Conservation (phyloP, 2,888 invertebrate genomes). For the Tenodera sinensis region DNA sequence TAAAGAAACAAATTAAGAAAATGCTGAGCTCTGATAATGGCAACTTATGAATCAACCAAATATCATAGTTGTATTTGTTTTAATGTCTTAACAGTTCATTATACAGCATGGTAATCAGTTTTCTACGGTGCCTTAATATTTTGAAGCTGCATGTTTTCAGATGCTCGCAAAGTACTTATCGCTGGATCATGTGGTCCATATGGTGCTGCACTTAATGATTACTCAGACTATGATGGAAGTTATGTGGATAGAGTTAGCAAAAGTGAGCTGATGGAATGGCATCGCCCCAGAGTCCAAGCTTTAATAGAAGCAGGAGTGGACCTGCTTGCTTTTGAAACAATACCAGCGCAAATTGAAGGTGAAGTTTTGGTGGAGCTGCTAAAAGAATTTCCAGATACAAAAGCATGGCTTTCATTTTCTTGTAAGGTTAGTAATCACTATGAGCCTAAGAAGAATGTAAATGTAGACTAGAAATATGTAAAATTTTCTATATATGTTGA, state of each 20-base stretch:
- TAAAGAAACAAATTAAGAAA: too few species aligned
- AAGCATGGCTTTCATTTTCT: constrained; percentile 86
- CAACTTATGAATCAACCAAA: too few species aligned
- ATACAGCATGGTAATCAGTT: too few species aligned
- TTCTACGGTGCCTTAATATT: neutral
- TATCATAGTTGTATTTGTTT: too few species aligned
- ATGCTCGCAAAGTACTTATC: constrained; percentile 54
- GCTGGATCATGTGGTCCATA: constrained; percentile 92
- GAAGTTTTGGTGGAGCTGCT: constrained; percentile 76
- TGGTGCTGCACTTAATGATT: constrained; percentile 85
- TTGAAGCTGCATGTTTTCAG: neutral
- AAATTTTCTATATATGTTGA: too few species aligned
- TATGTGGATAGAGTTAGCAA: constrained; percentile 62
- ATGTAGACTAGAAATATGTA: neutral
- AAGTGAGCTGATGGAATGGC: constrained; percentile 76
- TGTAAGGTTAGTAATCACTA: constrained; percentile 61
- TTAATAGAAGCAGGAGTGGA: constrained; percentile 79
- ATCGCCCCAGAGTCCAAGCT: constrained; percentile 74
- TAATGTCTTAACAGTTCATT: too few species aligned
- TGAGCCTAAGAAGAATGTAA: neutral
- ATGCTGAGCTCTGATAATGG: too few species aligned
- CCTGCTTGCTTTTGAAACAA: constrained; percentile 85
- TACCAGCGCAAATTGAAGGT: constrained; percentile 82
- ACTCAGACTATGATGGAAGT: constrained; percentile 88
- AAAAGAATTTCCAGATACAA: constrained; percentile 69